phyloP scores from a whole-genome alignment of 2,113 vertebrate genomes.

The Promerops cafer region DNA sequence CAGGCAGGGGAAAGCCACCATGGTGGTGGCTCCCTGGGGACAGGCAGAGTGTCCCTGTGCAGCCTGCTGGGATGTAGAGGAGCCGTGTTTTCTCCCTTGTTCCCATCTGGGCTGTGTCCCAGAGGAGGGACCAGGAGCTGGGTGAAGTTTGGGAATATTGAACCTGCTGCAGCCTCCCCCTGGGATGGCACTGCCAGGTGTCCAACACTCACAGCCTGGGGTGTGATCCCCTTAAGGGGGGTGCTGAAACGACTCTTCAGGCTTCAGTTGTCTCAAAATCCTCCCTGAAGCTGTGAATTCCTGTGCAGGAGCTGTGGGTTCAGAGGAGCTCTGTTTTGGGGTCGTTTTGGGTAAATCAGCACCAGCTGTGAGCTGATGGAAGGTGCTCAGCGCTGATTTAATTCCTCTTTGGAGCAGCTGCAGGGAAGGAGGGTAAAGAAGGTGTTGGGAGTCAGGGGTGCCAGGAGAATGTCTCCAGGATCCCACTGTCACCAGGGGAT shows the following conservation, averaged over 20 bases:
- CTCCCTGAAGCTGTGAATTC: rapidly evolving
- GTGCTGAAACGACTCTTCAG: not conserved
- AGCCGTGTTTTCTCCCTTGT: not conserved
- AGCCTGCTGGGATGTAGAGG: rapidly evolving
- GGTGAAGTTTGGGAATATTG: not conserved
- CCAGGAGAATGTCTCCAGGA: not conserved
- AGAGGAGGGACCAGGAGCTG: not conserved
- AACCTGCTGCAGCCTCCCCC: not conserved
- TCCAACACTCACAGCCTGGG: rapidly evolving
- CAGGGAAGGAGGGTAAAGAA: not conserved
- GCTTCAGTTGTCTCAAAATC: rapidly evolving
- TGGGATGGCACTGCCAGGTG: rapidly evolving
- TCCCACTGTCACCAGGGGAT: not conserved
- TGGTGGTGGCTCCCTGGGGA: not conserved
- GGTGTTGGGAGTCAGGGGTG: not conserved
- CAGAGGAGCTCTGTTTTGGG: not conserved
- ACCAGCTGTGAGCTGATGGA: not conserved
- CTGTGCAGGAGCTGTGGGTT: not conserved
- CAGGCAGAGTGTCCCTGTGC: not conserved
- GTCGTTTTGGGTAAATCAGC: not conserved
- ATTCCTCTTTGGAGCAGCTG: not conserved
- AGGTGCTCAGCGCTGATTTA: not conserved
- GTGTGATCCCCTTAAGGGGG: rapidly evolving
- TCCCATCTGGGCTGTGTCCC: not conserved
- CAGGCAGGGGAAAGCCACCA: not conserved